A percentile compares a stretch with the other conserved stretches of the same genome.
These are phyloP conservation scores for Dasypogon diadema DNA, from an alignment of 2,888 invertebrate species.

Conservation along the genomic window DNA sequence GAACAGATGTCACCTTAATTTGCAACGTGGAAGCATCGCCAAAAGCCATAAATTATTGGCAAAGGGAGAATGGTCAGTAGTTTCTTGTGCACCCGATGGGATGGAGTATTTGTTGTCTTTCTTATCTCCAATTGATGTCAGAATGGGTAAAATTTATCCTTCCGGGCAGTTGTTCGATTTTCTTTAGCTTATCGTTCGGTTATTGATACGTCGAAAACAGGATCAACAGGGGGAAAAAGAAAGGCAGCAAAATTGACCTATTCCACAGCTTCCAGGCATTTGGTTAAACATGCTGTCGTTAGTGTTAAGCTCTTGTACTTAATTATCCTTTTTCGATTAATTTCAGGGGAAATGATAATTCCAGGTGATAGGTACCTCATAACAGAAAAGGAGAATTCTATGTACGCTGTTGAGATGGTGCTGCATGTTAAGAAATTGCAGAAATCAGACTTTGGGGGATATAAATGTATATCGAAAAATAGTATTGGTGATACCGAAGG, in stretches of 20 bases:
- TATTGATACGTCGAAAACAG: conserved; percentile 15
- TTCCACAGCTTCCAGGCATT: not conserved
- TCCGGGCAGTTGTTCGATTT: conserved; percentile 33
- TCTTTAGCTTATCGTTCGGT: conserved; percentile 40
- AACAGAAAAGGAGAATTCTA: conserved; percentile 82
- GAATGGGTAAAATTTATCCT: not conserved
- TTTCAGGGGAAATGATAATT: conserved; percentile 90
- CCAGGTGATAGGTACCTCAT: conserved; percentile 87
- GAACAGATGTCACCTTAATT: conserved; percentile 87
- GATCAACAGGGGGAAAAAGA: conserved; percentile 24
- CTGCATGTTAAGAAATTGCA: conserved; percentile 81
- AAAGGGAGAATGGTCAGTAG: conserved; percentile 84
- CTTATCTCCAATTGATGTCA: conserved; percentile 33
- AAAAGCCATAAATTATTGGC: conserved; percentile 95
- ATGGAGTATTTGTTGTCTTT: conserved; percentile 40
- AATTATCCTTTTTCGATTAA: conserved; percentile 52
- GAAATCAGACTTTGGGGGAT: conserved; percentile 83
- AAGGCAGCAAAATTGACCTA: conserved; percentile 13
- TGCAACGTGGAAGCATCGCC: conserved; percentile 92
- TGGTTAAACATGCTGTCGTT: conserved; percentile 16
- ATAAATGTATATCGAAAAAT: conserved; percentile 93
- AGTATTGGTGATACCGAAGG: conserved; percentile 93
- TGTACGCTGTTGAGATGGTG: conserved; percentile 88
- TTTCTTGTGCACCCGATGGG: not conserved
- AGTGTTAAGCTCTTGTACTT: not conserved